Evolutionary conservation across 2,888 invertebrate species (phyloP), one percentile per base, ranked within the genome.

Genomic region (Chrysotoxum bicinctum): DNA sequence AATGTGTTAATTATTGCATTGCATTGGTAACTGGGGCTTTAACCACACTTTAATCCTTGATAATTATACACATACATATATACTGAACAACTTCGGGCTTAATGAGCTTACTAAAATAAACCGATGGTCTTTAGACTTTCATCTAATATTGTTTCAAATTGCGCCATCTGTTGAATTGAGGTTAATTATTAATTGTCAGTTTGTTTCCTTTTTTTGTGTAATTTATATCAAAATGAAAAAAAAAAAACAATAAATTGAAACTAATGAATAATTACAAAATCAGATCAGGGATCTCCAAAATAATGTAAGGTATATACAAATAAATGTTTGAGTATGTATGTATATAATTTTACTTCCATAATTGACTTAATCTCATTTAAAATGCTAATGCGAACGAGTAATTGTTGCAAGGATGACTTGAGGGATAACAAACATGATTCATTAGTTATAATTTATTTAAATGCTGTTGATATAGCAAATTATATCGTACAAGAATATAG

Each of bases 1-100:
- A 56, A 56, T 54, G 52, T 54, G 52, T 54, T 32, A 14, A 56
- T 56, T 21, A 21, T 35, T n/a, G n/a, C n/a, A n/a, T n/a, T 56
- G 32, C 5, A 32, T 54, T 16, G 1, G 32, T 12, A 16, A 4
- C n/a, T 12, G 12, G 10, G 0, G 10, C 4, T 56, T 56, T 10
- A n/a, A 16, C 9, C 32, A 32, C 32, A 4, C 12, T 56, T 56
- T 32, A 52, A 52, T 52, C 26, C 50, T 26, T n/a, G 8, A 23
- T 26, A 52, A 52, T 8, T 8, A 1, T 21, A 21, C 21, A 48
- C 2, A 4, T 48, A 21, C 1, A 21, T 21, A 21, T 21, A 19
- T 3, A 10, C 4, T 19, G 19, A 21, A n/a, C 7, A 52, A 30
- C 9, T 26, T 30, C 30, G 14, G 3, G 26, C 26, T 30, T 30